Evolutionary conservation across 2,113 vertebrate genomes (phyloP), one percentile per base, ranked within the genome.

Genomic region (Mormyrus iriodes): DNA sequence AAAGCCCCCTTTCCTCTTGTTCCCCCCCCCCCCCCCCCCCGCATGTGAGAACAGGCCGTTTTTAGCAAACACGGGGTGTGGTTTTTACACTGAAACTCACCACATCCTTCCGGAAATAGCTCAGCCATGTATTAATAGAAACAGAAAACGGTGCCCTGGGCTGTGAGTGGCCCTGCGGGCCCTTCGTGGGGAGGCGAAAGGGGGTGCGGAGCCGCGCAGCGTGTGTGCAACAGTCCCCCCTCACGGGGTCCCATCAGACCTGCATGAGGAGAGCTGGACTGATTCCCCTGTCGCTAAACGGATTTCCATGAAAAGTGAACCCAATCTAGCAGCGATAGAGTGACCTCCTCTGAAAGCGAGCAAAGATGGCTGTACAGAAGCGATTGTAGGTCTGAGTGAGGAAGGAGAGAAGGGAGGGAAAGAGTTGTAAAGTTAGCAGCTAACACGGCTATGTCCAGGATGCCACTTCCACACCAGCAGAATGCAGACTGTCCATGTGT

Each of bases 51-150:
- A 9, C 35, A 2, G 58, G 46, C 76, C 52, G 52, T 15, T 17
- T 83, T 89, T 51, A 86, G 89, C 51, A 69, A 86, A 65, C 21
- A 46, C 10, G 1, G 89, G 83, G 89, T 83, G 89, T 42, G 84
- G 89, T 31, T 46, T 31, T 65, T 42, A n/a, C 58, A 51, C 83
- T 46, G 46, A 73, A 51, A 85, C 31, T 69, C 85, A 85, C 83
- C 89, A 89, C 89, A 69, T 89, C 89, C 83, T 89, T 73, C 65
- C 83, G 10, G 55, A 89, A 86, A 89, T 89, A 73, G 83, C 15
- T 73, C 89, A 49, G 82, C 44, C 21, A 10, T 86, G 61, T 86
- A 89, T 86, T 89, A 89, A 86, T 86, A 89, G 89, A 58, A 85
- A 49, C n/a, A 65, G 44, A 61, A 49, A 89, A 73, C 0, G 9